Evolutionary conservation across 2,888 invertebrate genomes (phyloP), one percentile per base, ranked within the genome.

Genomic region (Hoplodrina ambigua): DNA sequence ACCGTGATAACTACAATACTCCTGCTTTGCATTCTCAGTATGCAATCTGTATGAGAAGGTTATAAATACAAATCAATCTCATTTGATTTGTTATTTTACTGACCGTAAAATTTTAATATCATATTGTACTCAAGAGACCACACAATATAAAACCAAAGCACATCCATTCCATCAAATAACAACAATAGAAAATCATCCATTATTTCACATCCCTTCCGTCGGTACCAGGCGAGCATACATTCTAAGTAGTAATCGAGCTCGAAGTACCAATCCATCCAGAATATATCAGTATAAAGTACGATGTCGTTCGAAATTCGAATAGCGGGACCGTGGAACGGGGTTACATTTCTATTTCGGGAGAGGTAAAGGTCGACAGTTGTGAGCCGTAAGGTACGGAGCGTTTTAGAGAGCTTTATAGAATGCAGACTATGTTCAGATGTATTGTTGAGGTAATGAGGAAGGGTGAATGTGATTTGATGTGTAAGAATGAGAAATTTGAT

Each of bases 271-370:
- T 78, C 58, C 69, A 74, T 80, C 56, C 25, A 46, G 66, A 76
- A 57, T 61, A 60, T 80, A 70, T 50, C 50, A 57, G 65, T 49
- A 59, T 66, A 72, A 61, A 78, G 75, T 74, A 69, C 63, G 62
- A 55, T 49, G 59, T 63, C 76, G 70, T 66, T 81, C 58, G 72
- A 64, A 77, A 57, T 63, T 64, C 63, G 69, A 78, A 81, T 77
- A 63, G 59, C 56, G 57, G 78, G 25, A 58, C 49, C 62, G 66
- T 57, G 65, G 54, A 77, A 75, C 59, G 70, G 70, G 78, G 78
- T 65, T 72, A 72, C 62, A 53, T 68, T 62, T 81, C 81, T 81
- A 79, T 81, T 79, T 79, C 53, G 65, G 68, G 78, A 72, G 52
- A 63, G 68, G 78, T 76, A 79, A 72, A 79, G 78, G 78, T 78